phyloP scores from a whole-genome alignment of 2,113 vertebrate genomes.

The human region GRCh38 chr9:21377501-21378000 shows the following conservation, averaged over 20 bases:
- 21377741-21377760: not conserved
- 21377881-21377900: not conserved
- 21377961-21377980: not conserved
- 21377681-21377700: not conserved
- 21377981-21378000: not conserved
- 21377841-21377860: not conserved
- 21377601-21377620: not conserved
- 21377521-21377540: not conserved
- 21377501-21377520: not conserved
- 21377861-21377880: not conserved
- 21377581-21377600: not conserved
- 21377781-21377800: not conserved
- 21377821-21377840: not conserved
- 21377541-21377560: not conserved
- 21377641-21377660: not conserved
- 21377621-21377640: not conserved
- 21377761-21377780: not conserved
- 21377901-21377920: not conserved
- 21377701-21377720: not conserved
- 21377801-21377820: not conserved
- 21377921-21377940: not conserved
- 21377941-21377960: not conserved
- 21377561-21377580: not conserved
- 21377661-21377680: not conserved
- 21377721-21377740: not conserved